Base-by-base conservation (phyloP, 2,888 invertebrate species). In the Scelioninae gen. 1 region DNA sequence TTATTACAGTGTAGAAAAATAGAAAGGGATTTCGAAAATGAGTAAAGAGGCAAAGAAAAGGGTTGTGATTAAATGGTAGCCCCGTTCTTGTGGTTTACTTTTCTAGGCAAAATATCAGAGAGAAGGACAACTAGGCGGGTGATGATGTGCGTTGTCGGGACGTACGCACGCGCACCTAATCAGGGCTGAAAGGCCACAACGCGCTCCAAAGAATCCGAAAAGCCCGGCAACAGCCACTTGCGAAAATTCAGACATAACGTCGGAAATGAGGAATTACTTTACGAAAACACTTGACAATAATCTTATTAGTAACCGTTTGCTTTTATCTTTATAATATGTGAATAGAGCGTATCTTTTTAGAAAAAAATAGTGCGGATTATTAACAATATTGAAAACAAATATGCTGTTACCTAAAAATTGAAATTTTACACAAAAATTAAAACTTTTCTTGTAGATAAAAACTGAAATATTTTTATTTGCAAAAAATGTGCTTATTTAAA, bases 171-270 rank as follows among this genome's bases (percentile, higher is more conserved):
- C 88, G 86, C 87, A 84, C 77, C 78, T 84, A 88, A 90, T 88
- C 87, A 86, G 86, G 85, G 87, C 87, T 89, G 89, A 90, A 89
- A 88, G 84, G 88, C 86, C 84, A 86, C 84, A 86, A 84, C 86
- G 85, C 88, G 89, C 89, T 88, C 84, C 87, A 87, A 86, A 87
- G 88, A 85, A 88, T 87, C 85, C 87, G 82, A 89, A 89, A 90
- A 89, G 89, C 88, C 63, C 85, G 82, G 87, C 87, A 88, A 88
- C 89, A 89, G 87, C 88, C 88, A 90, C 90, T 90, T 89, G 88
- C 87, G 85, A 84, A 86, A 88, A 89, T 90, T 88, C 86, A 85
- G 87, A 87, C 85, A 88, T 89, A 89, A 89, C 89, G 87, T 85
- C 87, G 85, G 86, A 87, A 88, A 88, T 87, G 85, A 82, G 85